Evolutionary conservation across 2,113 vertebrate species (phyloP), one percentile per base, ranked within the genome.

Genomic region (Geococcyx californianus): DNA sequence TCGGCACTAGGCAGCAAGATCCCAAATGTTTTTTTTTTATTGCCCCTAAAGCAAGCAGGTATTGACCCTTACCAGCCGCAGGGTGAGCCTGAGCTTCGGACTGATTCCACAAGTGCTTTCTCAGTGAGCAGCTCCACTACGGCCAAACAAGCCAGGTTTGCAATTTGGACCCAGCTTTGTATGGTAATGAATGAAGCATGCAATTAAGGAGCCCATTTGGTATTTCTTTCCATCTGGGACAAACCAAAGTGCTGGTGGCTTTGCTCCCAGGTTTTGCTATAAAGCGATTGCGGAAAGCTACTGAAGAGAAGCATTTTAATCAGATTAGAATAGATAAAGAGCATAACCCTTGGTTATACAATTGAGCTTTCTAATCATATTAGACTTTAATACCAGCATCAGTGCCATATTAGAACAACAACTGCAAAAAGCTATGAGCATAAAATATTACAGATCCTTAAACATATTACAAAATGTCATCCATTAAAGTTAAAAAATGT

Each of bases 351-450:
- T 86, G 60, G 94, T 96, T 96, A 95, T 93, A 96, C 95, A 96
- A 78, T 95, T 97, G 94, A 96, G 94, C 90, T 95, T 95, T 96
- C 90, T 95, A 96, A 96, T 97, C 95, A 93, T 83, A 96, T 96
- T 96, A 97, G 89, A 90, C 84, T 95, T 94, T 97, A 96, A 95
- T 97, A 85, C 94, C 4, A 0, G 58, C 93, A 94, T 94, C 89
- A 79, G 44, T 94, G 87, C 94, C 94, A 73, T 97, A 95, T 93
- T 97, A 93, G 89, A 95, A 89, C 81, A 94, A 95, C 96, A 97
- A 94, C 92, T 8, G 4, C 64, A 87, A 87, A 97, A 91, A 93
- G 62, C 95, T 95, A 60, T 89, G 84, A 96, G 91, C 95, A 96
- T 85, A 79, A 95, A 95, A 93, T 85, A 95, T 94, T 96, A 93